Conservation (phyloP, 2,888 invertebrate genomes). For the Drosophila cognata region DNA sequence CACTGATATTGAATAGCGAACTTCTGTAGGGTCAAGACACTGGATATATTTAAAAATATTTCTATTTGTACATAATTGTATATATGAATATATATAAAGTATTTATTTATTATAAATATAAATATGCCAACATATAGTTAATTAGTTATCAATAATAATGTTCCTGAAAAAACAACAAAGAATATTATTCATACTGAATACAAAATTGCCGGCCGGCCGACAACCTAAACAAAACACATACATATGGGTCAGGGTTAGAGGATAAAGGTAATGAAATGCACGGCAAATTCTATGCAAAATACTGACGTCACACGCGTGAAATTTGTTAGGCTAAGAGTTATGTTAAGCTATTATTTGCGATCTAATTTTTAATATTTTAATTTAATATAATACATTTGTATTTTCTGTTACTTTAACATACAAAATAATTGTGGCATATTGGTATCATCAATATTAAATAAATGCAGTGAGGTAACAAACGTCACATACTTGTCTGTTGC, state of each 20-base stretch:
- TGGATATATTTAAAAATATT: neutral
- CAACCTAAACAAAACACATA: neutral
- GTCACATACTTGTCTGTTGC: neutral
- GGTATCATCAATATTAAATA: neutral
- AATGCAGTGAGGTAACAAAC: slow-evolving; percentile 16
- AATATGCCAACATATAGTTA: neutral
- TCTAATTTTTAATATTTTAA: neutral
- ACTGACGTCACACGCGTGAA: slow-evolving; percentile 5
- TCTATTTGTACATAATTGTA: neutral
- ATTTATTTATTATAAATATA: neutral
- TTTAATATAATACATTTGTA: neutral
- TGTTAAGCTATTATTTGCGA: neutral
- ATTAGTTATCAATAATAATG: neutral
- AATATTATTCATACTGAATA: neutral
- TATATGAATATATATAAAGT: neutral
- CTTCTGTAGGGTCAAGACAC: neutral
- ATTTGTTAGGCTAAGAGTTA: neutral
- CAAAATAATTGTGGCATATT: neutral
- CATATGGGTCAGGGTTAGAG: neutral
- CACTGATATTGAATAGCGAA: neutral
- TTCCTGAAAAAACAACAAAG: too few species aligned
- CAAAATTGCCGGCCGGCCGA: slow-evolving; percentile 22
- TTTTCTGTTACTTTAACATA: neutral
- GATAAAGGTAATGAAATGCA: neutral
- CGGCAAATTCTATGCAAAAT: neutral